Conservation (phyloP, 2,797 vertebrate species). For the Serranus cabrilla region DNA sequence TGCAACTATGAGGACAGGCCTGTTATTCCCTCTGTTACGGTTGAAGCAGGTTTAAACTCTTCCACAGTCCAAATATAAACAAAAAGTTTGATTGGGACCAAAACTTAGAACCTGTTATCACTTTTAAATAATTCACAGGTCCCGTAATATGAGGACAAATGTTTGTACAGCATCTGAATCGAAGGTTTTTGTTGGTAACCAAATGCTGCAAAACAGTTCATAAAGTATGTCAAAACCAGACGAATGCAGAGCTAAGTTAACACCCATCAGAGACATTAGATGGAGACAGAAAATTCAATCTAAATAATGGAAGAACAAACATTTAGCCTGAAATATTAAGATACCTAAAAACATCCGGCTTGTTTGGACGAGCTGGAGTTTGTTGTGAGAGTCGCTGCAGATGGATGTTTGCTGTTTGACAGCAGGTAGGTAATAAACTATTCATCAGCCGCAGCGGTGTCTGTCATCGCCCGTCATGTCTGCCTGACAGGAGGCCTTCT, state of each 20-base stretch:
- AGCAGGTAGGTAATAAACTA: constrained; percentile 62
- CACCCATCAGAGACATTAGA: background rate
- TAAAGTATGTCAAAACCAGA: background rate
- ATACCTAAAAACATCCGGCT: constrained; percentile 12
- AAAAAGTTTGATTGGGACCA: background rate
- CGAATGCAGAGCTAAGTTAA: background rate
- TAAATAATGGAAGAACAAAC: constrained; percentile 51
- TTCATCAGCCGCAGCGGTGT: constrained; percentile 47
- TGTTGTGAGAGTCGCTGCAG: constrained; percentile 20
- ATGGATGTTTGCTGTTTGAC: constrained; percentile 68
- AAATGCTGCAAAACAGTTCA: background rate
- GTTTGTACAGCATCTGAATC: background rate
- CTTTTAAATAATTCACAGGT: background rate
- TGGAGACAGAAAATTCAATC: background rate
- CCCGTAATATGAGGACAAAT: background rate
- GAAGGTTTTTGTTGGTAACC: background rate
- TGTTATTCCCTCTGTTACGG: no score
- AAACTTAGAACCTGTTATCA: background rate
- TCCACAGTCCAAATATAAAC: background rate
- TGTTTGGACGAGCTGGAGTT: constrained; percentile 27
- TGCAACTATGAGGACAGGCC: background rate
- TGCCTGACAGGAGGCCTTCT: constrained; percentile 31
- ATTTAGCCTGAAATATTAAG: constrained; percentile 47
- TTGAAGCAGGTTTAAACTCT: no score
- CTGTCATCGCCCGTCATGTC: constrained; percentile 44